phyloP scores from a whole-genome alignment of 2,888 invertebrate species.

The Metopia argyrocephala region DNA sequence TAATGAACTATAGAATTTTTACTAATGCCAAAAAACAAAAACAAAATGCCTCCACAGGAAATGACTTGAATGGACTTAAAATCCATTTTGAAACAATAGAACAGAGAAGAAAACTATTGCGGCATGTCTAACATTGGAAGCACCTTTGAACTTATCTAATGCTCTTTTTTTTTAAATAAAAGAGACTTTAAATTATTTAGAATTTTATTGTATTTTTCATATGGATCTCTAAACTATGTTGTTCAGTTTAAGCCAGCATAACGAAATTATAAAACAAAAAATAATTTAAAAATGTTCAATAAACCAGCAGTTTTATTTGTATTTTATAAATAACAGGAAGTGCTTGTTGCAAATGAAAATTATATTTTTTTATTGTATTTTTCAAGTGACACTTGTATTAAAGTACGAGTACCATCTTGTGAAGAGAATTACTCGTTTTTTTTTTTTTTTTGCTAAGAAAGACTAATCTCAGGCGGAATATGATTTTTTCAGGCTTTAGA shows the following conservation, averaged over 20 bases:
- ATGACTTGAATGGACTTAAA: conserved; percentile 59
- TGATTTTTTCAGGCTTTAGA: background rate
- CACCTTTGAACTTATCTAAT: background rate
- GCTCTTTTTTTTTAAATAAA: background rate
- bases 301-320: conserved; percentile 18
- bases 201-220: conserved; percentile 30
- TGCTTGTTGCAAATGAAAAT: conserved; percentile 28
- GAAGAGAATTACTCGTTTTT: too few species aligned
- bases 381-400: conserved; percentile 60
- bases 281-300: conserved; percentile 4
- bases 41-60: conserved; percentile 41
- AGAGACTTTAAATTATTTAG: conserved; percentile 36
- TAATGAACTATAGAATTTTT: conserved; percentile 47
- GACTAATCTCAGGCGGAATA: background rate
- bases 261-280: conserved; percentile 43
- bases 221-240: background rate
- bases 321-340: conserved; percentile 52
- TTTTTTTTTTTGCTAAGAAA: background rate
- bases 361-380: conserved; percentile 37
- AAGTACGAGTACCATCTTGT: conserved; percentile 44
- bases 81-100: background rate
- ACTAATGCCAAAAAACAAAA: too few species aligned
- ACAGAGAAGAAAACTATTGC: conserved; percentile 28
- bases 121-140: conserved; percentile 46
- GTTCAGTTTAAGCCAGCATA: conserved; percentile 53